A percentile compares a stretch with the other conserved stretches of the same genome.
These are phyloP conservation scores for Drosophila orena DNA, from an alignment of 1,140 invertebrate genomes.

Conservation along the genomic window DNA sequence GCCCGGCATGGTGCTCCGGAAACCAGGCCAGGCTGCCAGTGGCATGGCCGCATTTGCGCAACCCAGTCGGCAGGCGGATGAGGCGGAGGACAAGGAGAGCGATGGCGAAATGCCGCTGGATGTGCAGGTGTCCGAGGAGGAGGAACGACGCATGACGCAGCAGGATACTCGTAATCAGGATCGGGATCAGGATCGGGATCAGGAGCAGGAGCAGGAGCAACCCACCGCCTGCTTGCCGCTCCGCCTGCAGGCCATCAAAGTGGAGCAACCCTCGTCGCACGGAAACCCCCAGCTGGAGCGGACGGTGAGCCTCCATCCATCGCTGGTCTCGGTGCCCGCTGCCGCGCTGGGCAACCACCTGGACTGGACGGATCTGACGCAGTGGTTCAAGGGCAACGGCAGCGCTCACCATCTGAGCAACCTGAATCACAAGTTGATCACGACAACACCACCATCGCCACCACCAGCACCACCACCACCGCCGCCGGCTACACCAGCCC, in stretches of 20 bases:
- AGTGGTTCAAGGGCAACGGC: conserved; percentile 56
- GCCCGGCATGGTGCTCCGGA: conserved; percentile 57
- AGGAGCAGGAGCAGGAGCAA: not conserved
- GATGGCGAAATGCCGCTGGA: conserved; percentile 46
- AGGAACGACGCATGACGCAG: not conserved
- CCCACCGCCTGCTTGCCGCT: conserved; percentile 40
- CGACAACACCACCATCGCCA: not conserved
- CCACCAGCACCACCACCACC: conserved; percentile 14
- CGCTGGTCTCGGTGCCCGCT: conserved; percentile 59
- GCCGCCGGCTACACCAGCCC: conserved; percentile 11
- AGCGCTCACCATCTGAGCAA: conserved; percentile 9
- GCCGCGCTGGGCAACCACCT: conserved; percentile 56
- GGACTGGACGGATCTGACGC: conserved; percentile 59
- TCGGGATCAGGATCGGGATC: not conserved
- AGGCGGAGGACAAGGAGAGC: conserved; percentile 38
- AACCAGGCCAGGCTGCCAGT: conserved; percentile 32
- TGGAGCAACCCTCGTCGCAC: conserved; percentile 40
- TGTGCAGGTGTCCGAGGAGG: conserved; percentile 52
- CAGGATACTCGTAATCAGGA: not conserved
- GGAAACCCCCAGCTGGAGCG: conserved; percentile 24
- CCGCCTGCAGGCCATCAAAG: conserved; percentile 65
- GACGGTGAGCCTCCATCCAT: conserved; percentile 47
- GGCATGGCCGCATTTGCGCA: conserved; percentile 15
- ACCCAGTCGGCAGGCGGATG: conserved; percentile 34
- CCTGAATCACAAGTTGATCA: conserved; percentile 18